These are phyloP conservation scores for Trissonchulus sp. DNA, from an alignment of 2,888 invertebrate genomes.

Conservation along the genomic window DNA sequence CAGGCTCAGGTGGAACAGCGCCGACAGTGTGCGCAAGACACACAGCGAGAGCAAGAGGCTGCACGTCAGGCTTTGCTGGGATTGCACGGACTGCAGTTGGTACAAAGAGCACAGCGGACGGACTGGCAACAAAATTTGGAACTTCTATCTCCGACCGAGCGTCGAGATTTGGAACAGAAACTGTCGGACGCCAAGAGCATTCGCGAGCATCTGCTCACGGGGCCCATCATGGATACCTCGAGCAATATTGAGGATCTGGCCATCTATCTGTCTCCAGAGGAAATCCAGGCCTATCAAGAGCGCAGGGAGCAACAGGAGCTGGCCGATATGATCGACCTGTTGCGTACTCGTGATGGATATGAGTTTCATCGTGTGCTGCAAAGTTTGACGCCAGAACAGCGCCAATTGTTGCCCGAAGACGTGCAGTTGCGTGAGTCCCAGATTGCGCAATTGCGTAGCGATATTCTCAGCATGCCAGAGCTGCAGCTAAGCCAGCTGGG, in stretches of 20 bases:
- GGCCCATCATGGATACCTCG: not conserved
- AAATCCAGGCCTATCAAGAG: not conserved
- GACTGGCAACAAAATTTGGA: not conserved
- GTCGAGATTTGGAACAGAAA: not conserved
- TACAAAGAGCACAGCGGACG: not conserved
- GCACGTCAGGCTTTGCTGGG: not conserved
- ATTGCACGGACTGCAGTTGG: not conserved
- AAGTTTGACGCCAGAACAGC: not conserved
- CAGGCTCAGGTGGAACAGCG: not conserved
- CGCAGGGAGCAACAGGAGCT: not conserved
- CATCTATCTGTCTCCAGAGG: not conserved
- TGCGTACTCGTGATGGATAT: not conserved
- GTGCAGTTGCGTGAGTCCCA: not conserved
- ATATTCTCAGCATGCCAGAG: not conserved
- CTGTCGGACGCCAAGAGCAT: not conserved
- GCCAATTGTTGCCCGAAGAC: not conserved
- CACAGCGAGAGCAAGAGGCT: not conserved
- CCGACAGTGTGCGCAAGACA: not conserved
- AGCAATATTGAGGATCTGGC: not conserved
- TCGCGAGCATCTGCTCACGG: not conserved
- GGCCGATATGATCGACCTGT: not conserved
- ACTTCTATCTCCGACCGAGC: not conserved
- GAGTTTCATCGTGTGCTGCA: not conserved
- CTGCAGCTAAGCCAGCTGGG: not conserved
- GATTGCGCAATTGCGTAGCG: not conserved